Evolutionary conservation across 2,113 vertebrate species (phyloP).

Genomic region (Eidolon helvum): DNA sequence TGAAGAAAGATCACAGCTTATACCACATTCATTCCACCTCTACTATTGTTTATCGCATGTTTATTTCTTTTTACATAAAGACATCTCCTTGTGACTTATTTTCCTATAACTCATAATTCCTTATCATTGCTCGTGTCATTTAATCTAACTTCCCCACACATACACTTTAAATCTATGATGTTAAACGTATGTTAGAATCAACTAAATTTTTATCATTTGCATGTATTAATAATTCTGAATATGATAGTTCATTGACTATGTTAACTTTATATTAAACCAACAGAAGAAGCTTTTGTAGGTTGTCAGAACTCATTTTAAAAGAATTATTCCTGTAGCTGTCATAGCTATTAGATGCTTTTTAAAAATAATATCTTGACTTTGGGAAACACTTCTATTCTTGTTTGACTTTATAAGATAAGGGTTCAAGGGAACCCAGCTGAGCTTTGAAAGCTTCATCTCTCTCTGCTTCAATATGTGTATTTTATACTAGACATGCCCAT

Average conservation of each 20-base stretch:
- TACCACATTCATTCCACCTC: neutral
- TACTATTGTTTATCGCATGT: neutral
- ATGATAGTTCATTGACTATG: neutral
- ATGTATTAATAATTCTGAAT: constrained; percentile 26
- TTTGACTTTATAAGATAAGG: neutral
- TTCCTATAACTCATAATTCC: neutral
- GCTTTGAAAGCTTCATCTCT: neutral
- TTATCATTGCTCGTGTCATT: neutral
- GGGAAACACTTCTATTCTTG: neutral
- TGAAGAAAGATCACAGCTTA: neutral
- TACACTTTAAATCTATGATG: neutral
- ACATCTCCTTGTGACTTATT: neutral
- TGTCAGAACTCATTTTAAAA: constrained; percentile 3
- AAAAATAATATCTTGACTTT: neutral
- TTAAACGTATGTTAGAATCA: constrained; percentile 27
- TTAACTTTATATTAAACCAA: constrained; percentile 14
- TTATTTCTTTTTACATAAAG: neutral
- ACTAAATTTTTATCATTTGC: neutral
- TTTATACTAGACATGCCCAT: constrained; percentile 5
- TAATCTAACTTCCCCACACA: neutral
- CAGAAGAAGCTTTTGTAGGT: neutral
- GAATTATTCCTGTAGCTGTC: neutral
- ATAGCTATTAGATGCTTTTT: constrained; percentile 1
- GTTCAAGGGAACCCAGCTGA: neutral
- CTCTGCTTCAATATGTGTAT: constrained; percentile 23